A percentile compares a stretch with the other conserved stretches of the same genome.
phyloP scores from a whole-genome alignment of 2,113 vertebrate genomes.

The Furnarius figulus region DNA sequence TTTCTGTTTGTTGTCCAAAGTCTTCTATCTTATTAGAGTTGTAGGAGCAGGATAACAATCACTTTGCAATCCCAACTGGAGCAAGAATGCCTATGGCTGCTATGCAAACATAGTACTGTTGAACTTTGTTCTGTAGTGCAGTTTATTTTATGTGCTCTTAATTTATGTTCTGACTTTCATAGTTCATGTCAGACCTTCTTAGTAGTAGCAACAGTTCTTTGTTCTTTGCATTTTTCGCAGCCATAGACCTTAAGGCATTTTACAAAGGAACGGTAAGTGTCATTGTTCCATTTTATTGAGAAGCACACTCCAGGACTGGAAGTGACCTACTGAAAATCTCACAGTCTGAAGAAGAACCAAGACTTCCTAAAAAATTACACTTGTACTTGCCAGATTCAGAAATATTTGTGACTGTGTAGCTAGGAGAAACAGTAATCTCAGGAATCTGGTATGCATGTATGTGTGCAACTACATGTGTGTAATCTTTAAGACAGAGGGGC shows the following conservation, averaged over 20 bases:
- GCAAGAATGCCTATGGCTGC: background rate
- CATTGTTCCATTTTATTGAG: background rate
- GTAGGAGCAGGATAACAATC: background rate
- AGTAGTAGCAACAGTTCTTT: background rate
- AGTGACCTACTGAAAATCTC: background rate
- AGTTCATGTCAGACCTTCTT: background rate
- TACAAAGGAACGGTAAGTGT: background rate
- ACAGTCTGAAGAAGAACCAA: background rate
- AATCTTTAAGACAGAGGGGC: background rate
- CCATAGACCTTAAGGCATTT: background rate
- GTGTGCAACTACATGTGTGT: background rate
- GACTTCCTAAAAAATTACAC: background rate
- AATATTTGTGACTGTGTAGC: background rate
- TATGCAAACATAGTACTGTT: background rate
- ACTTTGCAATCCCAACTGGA: background rate
- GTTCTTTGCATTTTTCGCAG: background rate
- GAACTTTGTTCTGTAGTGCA: background rate
- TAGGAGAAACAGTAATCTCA: background rate
- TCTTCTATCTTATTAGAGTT: background rate
- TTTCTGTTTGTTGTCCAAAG: background rate
- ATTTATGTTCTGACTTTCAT: slow-evolving; percentile 10
- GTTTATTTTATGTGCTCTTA: background rate
- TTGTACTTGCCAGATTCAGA: background rate
- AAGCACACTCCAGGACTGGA: background rate
- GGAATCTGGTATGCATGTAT: background rate